Base-by-base conservation (phyloP, 2,797 vertebrate species). In the Gallinago nigripennis region DNA sequence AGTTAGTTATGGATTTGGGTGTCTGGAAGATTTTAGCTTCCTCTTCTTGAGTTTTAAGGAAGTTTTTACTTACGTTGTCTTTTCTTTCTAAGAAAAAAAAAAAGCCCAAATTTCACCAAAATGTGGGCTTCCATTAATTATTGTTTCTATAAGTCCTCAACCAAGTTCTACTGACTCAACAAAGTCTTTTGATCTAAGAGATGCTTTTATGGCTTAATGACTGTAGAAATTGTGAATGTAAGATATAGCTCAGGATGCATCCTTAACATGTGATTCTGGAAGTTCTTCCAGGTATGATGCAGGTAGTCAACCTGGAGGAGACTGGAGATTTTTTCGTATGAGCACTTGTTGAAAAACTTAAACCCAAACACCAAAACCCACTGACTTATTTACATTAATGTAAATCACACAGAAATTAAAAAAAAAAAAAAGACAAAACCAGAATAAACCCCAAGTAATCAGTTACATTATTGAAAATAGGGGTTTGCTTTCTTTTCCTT, bases 81-180 rank as follows among this genome's bases (percentile, higher is more conserved):
- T 86, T 27, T 77, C 83, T 77, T 94, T 92, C 84, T 86, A 86
- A 69, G 69, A 80, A 92, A 61, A 72, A 57, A 20, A 82, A 77
- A 39, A 17, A 68, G 17, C 11, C 23, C 8, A 3, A 87, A 72
- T 58, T 78, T 94, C 50, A 72, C 10, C 24, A 82, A 77, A 73
- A 58, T 75, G 23, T 51, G 21, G 8, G 2, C 2, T 92, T 90
- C 9, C 63, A 48, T 31, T 79, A 87, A 70, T 80, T 69, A 20
- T 6, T 65, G 25, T 56, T 73, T 69, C 79, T 81, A 21, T 81
- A 69, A 69, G 50, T 69, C 27, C 15, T 16, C 60, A 87, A 3
- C 6, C 23, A 71, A 64, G 33, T 50, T 58, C 56, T 56, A 60
- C 72, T 61, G 51, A 57, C 86, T 84, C 58, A 46, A 60, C 15